Evolutionary conservation across 2,113 vertebrate species (phyloP), one percentile per base, ranked within the genome.

Genomic region (Petaurus breviceps): DNA sequence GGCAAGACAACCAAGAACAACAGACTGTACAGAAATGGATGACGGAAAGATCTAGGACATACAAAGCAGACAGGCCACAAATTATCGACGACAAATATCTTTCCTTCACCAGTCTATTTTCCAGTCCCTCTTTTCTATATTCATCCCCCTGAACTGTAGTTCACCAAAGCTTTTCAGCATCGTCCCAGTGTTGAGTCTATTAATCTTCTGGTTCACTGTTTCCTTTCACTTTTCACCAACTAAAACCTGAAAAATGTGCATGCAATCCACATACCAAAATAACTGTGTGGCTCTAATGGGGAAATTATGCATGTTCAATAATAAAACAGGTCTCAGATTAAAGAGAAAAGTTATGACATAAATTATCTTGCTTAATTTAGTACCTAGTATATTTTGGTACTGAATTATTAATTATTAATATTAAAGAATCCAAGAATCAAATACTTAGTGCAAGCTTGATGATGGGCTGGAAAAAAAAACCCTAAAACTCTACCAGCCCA

Each of bases 141-240:
- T 54, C 37, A 77, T 54, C 61, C 94, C 47, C 90, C 51, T 50
- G 19, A 25, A 51, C 8, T 84, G 57, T 49, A 11, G 28, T 31
- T n/a, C n/a, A n/a, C 57, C 92, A 47, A 95, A 77, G 8, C 51
- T 54, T 55, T 89, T 22, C 7, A 84, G n/a, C 54, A 47, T 37
- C 57, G 95, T n/a, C 90, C 51, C 51, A 94, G 43, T 47, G 46
- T 23, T 91, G 28, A 94, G 6, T 46, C 22, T 91, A 89, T 93
- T 96, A 3, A 51, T 92, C 92, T 43, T 91, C 31, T 51, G 55
- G 55, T 7, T 95, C 46, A 28, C 68, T 54, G 46, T 89, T 91
- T 94, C 54, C 84, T 47, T 95, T 93, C 93, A 84, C 49, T 91
- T 95, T 92, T 52, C 92, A 94, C 94, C 10, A 95, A 0, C 51